These are phyloP conservation scores for Heliconius congener DNA, from an alignment of 1,140 invertebrate species.

Conservation along the genomic window DNA sequence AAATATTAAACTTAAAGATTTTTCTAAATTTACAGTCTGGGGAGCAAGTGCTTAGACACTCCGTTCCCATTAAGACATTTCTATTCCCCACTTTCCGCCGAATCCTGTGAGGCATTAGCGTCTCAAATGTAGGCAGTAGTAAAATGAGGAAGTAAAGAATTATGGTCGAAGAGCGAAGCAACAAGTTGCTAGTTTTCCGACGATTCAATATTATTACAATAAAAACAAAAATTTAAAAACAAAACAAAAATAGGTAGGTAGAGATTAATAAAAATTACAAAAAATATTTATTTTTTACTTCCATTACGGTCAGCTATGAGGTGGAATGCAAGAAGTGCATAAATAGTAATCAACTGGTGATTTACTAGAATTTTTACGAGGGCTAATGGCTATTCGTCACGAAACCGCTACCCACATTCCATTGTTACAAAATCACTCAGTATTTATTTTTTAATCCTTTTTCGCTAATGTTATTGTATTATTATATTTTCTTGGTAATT, in stretches of 20 bases:
- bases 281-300: background rate
- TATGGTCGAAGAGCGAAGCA: too few relatives aligned
- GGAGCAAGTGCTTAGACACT: too few relatives aligned
- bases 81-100: too few relatives aligned
- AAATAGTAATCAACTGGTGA: constrained; percentile 12
- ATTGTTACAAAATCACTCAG: background rate
- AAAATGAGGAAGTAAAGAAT: too few relatives aligned
- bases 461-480: too few relatives aligned
- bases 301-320: background rate
- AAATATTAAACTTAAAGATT: too few relatives aligned
- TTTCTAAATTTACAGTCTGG: too few relatives aligned
- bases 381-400: background rate
- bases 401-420: background rate
- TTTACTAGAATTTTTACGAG: constrained; percentile 6
- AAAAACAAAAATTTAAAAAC: background rate
- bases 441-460: background rate
- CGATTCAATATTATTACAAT: background rate
- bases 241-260: too few relatives aligned
- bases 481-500: background rate
- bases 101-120: too few relatives aligned
- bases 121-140: too few relatives aligned
- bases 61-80: too few relatives aligned
- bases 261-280: background rate
- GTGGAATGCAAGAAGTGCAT: constrained; percentile 3
- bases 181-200: too few relatives aligned